Evolutionary conservation across 37 sponge, comb jelly and placozoan genomes (phyloP).

Genomic region (Cliona cf. orientalis): DNA sequence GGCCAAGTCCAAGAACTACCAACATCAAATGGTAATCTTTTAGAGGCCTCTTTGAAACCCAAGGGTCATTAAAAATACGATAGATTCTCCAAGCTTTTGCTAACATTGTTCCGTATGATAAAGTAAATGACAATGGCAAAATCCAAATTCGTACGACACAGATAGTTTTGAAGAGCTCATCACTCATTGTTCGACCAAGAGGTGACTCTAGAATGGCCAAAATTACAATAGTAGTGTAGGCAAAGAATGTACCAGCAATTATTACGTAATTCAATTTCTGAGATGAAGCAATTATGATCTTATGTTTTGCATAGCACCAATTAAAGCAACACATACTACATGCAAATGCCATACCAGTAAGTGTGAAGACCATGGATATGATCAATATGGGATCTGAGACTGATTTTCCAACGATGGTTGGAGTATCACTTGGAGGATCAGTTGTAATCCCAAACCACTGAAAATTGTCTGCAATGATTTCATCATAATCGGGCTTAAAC

Average conservation of each 20-base stretch:
- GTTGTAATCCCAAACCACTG: background rate
- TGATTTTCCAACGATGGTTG: background rate
- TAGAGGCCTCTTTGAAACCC: background rate
- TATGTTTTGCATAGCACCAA: constrained; percentile 8
- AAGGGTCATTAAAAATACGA: constrained; percentile 44
- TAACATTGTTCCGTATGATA: constrained; percentile 57
- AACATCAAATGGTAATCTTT: constrained; percentile 49
- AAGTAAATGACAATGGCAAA: constrained; percentile 41
- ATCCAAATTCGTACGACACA: constrained; percentile 44
- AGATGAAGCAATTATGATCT: constrained; percentile 7
- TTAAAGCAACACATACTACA: background rate
- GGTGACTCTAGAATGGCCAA: background rate
- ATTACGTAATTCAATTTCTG: constrained; percentile 27
- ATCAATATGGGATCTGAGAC: background rate
- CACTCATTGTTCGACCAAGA: background rate
- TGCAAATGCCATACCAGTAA: constrained; percentile 9
- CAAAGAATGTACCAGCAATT: constrained; percentile 14
- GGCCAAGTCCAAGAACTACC: constrained; percentile 31
- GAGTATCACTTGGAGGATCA: background rate
- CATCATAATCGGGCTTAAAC: background rate
- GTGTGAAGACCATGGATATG: background rate
- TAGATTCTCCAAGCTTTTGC: constrained; percentile 63
- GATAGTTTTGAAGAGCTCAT: background rate
- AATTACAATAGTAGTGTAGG: background rate
- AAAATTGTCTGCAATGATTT: background rate